These are phyloP conservation scores for Hetaerina titia DNA, from an alignment of 2,888 invertebrate species.

Conservation along the genomic window DNA sequence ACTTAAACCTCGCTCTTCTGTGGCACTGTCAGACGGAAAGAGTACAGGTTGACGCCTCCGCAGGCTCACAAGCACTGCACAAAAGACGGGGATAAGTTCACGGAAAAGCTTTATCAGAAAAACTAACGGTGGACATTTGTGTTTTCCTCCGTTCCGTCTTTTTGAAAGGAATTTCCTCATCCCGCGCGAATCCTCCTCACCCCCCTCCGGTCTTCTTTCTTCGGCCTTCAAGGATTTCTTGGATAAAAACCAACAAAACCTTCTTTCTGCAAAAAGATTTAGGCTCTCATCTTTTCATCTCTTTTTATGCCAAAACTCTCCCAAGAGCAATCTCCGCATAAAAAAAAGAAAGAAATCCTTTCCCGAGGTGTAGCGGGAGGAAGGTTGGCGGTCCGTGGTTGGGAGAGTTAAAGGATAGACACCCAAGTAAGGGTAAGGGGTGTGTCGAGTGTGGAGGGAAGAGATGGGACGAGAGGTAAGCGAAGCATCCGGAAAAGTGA, in stretches of 20 bases:
- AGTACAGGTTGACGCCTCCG: not conserved
- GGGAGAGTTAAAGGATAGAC: not conserved
- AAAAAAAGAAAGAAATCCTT: slow-evolving; percentile 9
- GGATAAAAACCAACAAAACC: slow-evolving; percentile 12
- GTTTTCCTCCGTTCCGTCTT: not conserved
- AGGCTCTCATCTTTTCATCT: slow-evolving; percentile 24
- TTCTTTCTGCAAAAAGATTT: slow-evolving; percentile 27
- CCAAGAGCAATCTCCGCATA: slow-evolving; percentile 1
- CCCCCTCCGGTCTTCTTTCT: not conserved
- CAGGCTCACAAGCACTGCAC: not conserved
- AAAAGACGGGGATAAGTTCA: not conserved
- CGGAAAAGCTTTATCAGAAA: slow-evolving; percentile 1
- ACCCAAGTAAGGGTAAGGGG: not conserved
- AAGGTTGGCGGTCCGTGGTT: not conserved
- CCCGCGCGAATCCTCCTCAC: not conserved
- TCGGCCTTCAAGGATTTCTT: not conserved
- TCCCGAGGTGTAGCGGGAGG: not conserved
- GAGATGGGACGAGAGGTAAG: not conserved
- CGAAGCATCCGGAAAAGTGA: not conserved
- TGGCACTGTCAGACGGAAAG: not conserved
- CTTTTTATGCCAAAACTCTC: not conserved
- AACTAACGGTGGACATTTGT: not conserved
- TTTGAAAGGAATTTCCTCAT: not conserved
- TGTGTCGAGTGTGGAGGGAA: not conserved
- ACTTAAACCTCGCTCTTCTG: not conserved